Evolutionary conservation across 2,888 invertebrate species (phyloP), one percentile per base, ranked within the genome.

Genomic region (Cheilosia soror): DNA sequence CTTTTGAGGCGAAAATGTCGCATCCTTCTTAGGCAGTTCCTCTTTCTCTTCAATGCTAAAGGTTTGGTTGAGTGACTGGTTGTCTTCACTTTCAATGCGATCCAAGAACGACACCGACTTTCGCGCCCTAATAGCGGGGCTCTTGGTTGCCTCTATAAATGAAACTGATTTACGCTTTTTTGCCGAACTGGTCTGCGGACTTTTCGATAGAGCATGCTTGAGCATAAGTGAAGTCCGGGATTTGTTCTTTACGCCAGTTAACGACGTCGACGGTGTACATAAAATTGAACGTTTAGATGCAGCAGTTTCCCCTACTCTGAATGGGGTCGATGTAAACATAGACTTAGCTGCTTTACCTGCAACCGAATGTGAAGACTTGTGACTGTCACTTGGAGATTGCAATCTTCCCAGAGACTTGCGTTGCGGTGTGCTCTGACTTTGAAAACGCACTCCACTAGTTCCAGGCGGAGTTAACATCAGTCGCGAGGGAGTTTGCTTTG

Each of bases 251-350:
- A 9, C 5, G 15, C 58, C 29, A 4, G 53, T 31, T 2, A 71
- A 33, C 9, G 75, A 57, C 4, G 58, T 31, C 0, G 65, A 66
- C 3, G 75, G 65, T 7, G 79, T 44, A 4, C 33, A 42, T 15
- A 63, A 13, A 42, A 44, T 20, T 6, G 71, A 76, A 20, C 69
- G 62, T 20, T 44, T 47, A 3, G 60, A 33, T 31, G n/a, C 9
- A n/a, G 11, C 25, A 2, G 49, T 25, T 37, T 58, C 44, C 40
- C 31, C 33, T 31, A 57, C 58, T 33, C 75, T 68, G 29, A 79
- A 75, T 31, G 82, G 78, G 37, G 78, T 82, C 2, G 87, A 82
- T 58, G 87, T 82, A 2, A 79, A 13, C 49, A 84, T 66, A 4
- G 71, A 37, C n/a, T 66, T 79, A 0, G n/a, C 15, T 2, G 25